These are phyloP conservation scores for Zoanthus solanderi DNA, from an alignment of 92 coral and sea anemone species.

Conservation along the genomic window DNA sequence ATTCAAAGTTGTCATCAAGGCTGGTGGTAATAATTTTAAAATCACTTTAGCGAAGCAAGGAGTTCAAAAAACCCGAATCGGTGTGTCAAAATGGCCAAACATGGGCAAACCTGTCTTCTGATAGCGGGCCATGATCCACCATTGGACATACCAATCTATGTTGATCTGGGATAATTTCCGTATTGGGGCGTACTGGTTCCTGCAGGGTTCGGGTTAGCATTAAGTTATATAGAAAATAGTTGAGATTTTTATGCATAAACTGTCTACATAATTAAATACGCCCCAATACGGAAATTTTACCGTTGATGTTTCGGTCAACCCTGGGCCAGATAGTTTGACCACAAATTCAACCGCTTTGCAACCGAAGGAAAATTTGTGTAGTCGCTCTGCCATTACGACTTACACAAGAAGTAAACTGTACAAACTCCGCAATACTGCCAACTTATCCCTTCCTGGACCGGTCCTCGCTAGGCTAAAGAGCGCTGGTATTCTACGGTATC, in stretches of 20 bases:
- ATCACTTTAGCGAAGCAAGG: slow-evolving; percentile 28
- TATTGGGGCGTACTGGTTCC: no score
- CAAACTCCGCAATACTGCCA: slow-evolving; percentile 46
- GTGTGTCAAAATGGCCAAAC: slow-evolving; percentile 16
- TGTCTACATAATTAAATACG: no score
- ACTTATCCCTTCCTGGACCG: slow-evolving; percentile 43
- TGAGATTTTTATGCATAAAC: no score
- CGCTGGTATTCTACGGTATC: slow-evolving; percentile 34
- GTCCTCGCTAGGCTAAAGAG: slow-evolving; percentile 35
- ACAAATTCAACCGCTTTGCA: slow-evolving; percentile 17
- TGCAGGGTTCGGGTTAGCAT: no score
- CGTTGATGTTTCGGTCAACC: not conserved
- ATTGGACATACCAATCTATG: not conserved
- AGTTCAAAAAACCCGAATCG: not conserved
- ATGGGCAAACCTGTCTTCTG: slow-evolving; percentile 24
- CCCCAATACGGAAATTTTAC: no score
- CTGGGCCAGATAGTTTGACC: slow-evolving; percentile 9
- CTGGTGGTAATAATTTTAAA: slow-evolving; percentile 13
- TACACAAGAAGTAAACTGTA: slow-evolving; percentile 48
- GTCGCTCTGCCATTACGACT: slow-evolving; percentile 35
- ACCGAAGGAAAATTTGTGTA: slow-evolving; percentile 22
- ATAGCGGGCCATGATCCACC: slow-evolving; percentile 12
- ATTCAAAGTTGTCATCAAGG: slow-evolving; percentile 29
- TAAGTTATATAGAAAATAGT: no score
- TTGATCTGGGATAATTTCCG: no score